Base-by-base conservation (phyloP, 2,888 invertebrate genomes). In the Podotricha telesiphe region DNA sequence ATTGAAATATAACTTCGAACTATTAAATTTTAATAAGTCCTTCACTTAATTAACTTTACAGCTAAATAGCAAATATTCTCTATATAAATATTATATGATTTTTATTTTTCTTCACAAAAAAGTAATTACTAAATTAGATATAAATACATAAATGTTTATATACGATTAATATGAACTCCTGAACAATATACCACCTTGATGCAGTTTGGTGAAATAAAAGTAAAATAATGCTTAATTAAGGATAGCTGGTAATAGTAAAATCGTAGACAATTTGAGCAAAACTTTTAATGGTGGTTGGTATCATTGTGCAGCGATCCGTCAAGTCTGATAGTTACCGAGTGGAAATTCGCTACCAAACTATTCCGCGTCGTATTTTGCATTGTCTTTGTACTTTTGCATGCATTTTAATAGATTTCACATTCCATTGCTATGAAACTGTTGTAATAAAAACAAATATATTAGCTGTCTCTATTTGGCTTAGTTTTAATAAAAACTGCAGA, bases 241-340 rank as follows among this genome's bases (percentile, higher is more conserved):
- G n/a, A 15, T 37, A 37, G 28, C 15, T 34, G 28, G 17, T 62
- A 19, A 62, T 62, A 51, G 51, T 61, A 28, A 40, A 53, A 51
- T 19, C 15, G 61, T 45, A 45, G 51, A 61, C 42, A 47, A n/a
- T 50, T 61, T 45, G 28, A 45, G 28, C 55, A 65, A 47, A 65
- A 55, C 22, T 65, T 55, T 34, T 34, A 65, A 53, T 53, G 28
- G 56, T 65, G 53, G 42, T 45, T 55, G 53, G 28, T 55, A 61
- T 48, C 40, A 73, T 17, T 75, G 73, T 71, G 73, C 76, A 74
- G 68, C 73, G 76, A 76, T 76, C 77, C 76, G 74, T 73, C 74
- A 76, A 74, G 13, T 45, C 58, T 65, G 65, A 67, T 69, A 69
- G 67, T 34, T 61, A 64, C 55, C 71, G 22, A 59, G 51, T 67